These are phyloP conservation scores for Drosophila peninsularis DNA, from an alignment of 2,888 invertebrate species.

Conservation along the genomic window DNA sequence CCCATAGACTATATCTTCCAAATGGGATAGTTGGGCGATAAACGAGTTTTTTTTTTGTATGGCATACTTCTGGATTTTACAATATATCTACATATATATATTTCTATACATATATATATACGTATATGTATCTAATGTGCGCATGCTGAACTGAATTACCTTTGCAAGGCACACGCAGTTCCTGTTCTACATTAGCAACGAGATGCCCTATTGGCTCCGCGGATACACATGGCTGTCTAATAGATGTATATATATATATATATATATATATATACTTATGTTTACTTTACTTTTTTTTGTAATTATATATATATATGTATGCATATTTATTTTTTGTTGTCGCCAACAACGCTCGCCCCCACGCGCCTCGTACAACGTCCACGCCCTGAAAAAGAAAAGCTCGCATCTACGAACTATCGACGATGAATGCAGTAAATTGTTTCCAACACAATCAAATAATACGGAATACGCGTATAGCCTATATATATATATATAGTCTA, in stretches of 20 bases:
- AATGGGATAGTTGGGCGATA: neutral
- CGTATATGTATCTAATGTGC: neutral
- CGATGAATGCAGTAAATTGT: constrained; percentile 16
- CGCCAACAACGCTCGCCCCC: neutral
- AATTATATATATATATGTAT: neutral
- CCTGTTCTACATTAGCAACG: neutral
- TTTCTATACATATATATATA: neutral
- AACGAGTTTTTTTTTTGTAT: constrained; percentile 1
- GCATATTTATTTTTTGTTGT: neutral
- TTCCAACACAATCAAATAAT: constrained; percentile 1
- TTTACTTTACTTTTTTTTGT: neutral
- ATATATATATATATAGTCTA: neutral
- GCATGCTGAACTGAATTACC: neutral
- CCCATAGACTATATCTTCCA: neutral
- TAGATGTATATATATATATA: neutral
- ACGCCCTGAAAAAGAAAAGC: constrained; percentile 7
- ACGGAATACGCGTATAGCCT: constrained; percentile 1
- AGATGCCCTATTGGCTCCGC: constrained; percentile 1
- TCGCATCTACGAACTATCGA: constrained; percentile 1
- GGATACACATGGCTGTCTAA: constrained; percentile 7
- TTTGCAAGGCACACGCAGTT: neutral
- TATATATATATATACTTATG: neutral
- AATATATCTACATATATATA: constrained; percentile 1
- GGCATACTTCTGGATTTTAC: neutral
- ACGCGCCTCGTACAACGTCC: neutral